These are phyloP conservation scores for Hirtodrosophila histrioides DNA, from an alignment of 2,888 invertebrate species.

Conservation along the genomic window DNA sequence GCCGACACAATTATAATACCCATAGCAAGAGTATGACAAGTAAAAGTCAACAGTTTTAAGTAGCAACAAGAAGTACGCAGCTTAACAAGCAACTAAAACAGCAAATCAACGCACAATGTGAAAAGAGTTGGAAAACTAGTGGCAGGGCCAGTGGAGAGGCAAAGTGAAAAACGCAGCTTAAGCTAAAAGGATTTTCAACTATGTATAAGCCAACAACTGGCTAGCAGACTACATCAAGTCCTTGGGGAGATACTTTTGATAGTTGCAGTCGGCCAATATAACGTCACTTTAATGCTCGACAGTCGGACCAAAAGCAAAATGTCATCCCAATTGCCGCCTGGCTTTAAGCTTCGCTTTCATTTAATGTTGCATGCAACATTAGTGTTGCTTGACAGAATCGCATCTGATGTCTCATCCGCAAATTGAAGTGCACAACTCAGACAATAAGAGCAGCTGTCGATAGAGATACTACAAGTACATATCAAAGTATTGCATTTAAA, in stretches of 20 bases:
- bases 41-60: slow-evolving; percentile 69
- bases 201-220: slow-evolving; percentile 30
- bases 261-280: slow-evolving; percentile 48
- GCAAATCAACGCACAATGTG: slow-evolving; percentile 71
- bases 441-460: too few species aligned
- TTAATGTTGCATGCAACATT: slow-evolving; percentile 9
- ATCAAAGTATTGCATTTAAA: too few species aligned
- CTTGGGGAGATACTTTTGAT: slow-evolving; percentile 13
- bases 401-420: background rate
- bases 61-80: slow-evolving; percentile 68
- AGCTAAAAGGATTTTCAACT: slow-evolving; percentile 55
- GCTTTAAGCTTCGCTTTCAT: background rate
- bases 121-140: slow-evolving; percentile 56
- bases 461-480: too few species aligned
- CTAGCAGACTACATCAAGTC: slow-evolving; percentile 18
- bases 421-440: background rate
- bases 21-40: slow-evolving; percentile 27
- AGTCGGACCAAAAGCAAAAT: slow-evolving; percentile 32
- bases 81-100: slow-evolving; percentile 71
- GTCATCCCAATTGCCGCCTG: slow-evolving; percentile 49
- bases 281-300: slow-evolving; percentile 35
- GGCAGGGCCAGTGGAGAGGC: slow-evolving; percentile 18
- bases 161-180: slow-evolving; percentile 40
- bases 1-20: background rate
- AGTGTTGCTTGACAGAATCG: slow-evolving; percentile 8